Base-by-base conservation (phyloP, 2,797 vertebrate genomes). In the Anguilla pacifica region DNA sequence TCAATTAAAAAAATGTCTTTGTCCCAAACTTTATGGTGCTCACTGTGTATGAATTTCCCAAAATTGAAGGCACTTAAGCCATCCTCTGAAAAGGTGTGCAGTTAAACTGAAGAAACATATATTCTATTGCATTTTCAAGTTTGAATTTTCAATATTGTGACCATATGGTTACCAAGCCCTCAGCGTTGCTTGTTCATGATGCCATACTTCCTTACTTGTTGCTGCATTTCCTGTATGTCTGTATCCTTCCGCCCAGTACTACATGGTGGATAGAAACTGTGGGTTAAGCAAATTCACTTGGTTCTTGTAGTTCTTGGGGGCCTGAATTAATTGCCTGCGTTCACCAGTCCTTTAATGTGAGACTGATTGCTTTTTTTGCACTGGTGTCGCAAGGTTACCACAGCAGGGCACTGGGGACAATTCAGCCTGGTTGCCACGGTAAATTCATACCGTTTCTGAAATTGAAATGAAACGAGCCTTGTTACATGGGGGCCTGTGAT, bases 221-320 rank as follows among this genome's bases (percentile, higher is more conserved):
- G 81, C 31, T 59, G 77, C 25, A 13, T 83, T 83, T 83, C 59
- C 86, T 83, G 64, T 10, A 39, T 51, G 79, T 0, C 2, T n/a
- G 46, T n/a, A n/a, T 17, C n/a, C 28, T 55, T 84, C n/a, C 6
- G 81, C 6, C 15, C 43, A 35, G 39, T 19, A 1, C 25, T 43
- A n/a, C 49, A 19, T 3, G 19, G 19, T 46, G 35, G 35, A 19
- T 84, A 82, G 53, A 53, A 87, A 19, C 25, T 83, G 49, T 72
- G 57, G 70, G 67, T 86, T 86, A 39, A 57, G 85, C 85, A 85
- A 85, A 86, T 57, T 77, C 70, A 86, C 85, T 31, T 15, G 64
- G 61, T 55, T 55, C 49, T 70, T 31, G 31, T 46, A 46, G 28
- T 77, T 79, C 49, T 11, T 88, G 43, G 53, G 77, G 13, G 17